These are phyloP conservation scores for Delphinapterus leucas DNA, from an alignment of 2,113 vertebrate genomes.

Conservation along the genomic window DNA sequence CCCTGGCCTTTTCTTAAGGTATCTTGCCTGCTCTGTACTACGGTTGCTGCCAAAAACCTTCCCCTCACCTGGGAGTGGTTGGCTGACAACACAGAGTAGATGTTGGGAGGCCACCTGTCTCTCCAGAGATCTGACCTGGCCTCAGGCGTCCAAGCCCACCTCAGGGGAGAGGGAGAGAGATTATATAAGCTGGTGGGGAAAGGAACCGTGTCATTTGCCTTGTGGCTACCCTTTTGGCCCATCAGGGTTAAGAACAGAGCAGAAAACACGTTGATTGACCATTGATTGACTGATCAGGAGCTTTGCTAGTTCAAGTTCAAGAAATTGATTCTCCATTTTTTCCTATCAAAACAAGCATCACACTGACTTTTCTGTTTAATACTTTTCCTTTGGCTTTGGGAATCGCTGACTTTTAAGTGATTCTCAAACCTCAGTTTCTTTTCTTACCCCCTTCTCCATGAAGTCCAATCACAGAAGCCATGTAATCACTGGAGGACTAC, in stretches of 20 bases:
- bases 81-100: constrained; percentile 44
- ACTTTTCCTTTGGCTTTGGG: neutral
- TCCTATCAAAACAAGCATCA: neutral
- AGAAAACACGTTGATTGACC: neutral
- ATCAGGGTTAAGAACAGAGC: neutral
- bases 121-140: constrained; percentile 21
- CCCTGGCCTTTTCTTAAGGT: constrained; percentile 49
- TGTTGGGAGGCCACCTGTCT: neutral
- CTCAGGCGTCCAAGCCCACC: neutral
- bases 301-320: constrained; percentile 1
- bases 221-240: neutral
- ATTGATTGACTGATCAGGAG: neutral
- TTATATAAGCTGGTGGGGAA: neutral
- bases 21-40: constrained; percentile 45
- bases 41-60: constrained; percentile 39
- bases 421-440: neutral
- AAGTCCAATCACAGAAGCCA: neutral
- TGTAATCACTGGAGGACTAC: neutral
- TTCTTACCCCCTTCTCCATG: neutral
- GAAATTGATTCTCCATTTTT: neutral
- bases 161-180: neutral
- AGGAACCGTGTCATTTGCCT: neutral
- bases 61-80: constrained; percentile 55
- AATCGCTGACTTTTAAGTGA: neutral
- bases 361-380: neutral